A percentile compares a stretch with the other conserved stretches of the same genome.
Evolutionary conservation across 2,888 invertebrate genomes (phyloP).

Genomic region (Petrolisthes manimaculis): DNA sequence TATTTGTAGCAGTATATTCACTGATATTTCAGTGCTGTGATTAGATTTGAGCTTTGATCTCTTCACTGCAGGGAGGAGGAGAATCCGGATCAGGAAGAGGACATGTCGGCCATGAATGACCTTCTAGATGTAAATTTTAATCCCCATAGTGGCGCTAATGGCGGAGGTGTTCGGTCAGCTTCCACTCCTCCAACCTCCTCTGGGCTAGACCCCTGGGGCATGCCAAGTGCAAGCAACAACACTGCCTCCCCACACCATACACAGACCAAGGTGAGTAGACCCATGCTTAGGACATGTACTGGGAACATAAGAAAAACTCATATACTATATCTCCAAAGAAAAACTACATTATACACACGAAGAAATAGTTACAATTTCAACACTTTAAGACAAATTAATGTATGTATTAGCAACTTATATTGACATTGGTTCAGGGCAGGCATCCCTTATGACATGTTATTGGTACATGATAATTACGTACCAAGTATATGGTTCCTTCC

Average conservation of each 20-base stretch:
- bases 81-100: constrained; percentile 26
- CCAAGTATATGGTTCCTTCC: constrained; percentile 4
- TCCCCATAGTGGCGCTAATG: constrained; percentile 54
- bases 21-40: background rate
- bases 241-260: constrained; percentile 55
- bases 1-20: background rate
- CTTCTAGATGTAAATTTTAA: constrained; percentile 66
- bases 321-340: too few species aligned
- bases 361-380: too few species aligned
- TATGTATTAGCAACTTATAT: too few species aligned
- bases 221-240: constrained; percentile 69
- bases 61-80: constrained; percentile 56
- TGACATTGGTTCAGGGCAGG: too few species aligned
- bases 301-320: too few species aligned
- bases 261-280: constrained; percentile 47
- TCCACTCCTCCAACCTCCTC: constrained; percentile 70
- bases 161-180: constrained; percentile 51
- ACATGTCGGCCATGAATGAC: constrained; percentile 64
- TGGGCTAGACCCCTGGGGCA: constrained; percentile 81
- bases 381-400: too few species aligned
- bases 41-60: constrained; percentile 25
- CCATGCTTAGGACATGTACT: too few species aligned
- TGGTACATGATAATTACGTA: background rate
- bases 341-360: too few species aligned
- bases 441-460: too few species aligned